These are phyloP conservation scores for Sterrhoptilus dennistouni DNA, from an alignment of 2,113 vertebrate genomes.

Conservation along the genomic window DNA sequence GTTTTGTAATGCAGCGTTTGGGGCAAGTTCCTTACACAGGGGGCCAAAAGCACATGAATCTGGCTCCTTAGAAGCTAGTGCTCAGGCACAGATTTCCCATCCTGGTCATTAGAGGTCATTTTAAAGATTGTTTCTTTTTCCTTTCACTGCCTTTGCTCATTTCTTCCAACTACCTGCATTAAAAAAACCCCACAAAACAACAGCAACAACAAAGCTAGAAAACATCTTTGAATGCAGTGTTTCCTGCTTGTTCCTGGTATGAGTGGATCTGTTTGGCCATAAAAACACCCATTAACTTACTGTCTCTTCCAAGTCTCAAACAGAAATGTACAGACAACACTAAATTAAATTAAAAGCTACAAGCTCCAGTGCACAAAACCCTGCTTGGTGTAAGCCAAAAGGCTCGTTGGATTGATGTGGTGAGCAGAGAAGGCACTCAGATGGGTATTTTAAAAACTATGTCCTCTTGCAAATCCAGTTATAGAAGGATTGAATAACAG, in stretches of 20 bases:
- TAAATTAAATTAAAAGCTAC: not conserved
- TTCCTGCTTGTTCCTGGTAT: not conserved
- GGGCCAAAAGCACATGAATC: not conserved
- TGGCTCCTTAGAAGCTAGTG: not conserved
- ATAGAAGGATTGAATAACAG: not conserved
- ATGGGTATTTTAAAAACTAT: not conserved
- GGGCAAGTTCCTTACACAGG: not conserved
- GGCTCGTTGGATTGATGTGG: not conserved
- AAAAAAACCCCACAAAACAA: not conserved
- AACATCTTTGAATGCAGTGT: not conserved
- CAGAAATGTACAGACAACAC: not conserved
- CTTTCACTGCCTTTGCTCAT: conserved; percentile 54
- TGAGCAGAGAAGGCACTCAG: not conserved
- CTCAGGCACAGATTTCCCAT: not conserved
- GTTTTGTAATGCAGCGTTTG: not conserved
- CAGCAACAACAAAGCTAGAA: not conserved
- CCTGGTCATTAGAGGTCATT: not conserved
- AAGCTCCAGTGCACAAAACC: not conserved
- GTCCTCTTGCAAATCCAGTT: not conserved
- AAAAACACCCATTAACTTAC: not conserved
- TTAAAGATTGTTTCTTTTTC: conserved; percentile 67
- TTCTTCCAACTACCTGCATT: not conserved
- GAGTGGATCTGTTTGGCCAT: not conserved
- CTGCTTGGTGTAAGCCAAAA: not conserved
- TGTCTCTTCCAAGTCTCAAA: not conserved